A percentile compares a stretch with the other conserved stretches of the same genome.
Conservation (phyloP, 2,113 vertebrate genomes). For the Carassius auratus region DNA sequence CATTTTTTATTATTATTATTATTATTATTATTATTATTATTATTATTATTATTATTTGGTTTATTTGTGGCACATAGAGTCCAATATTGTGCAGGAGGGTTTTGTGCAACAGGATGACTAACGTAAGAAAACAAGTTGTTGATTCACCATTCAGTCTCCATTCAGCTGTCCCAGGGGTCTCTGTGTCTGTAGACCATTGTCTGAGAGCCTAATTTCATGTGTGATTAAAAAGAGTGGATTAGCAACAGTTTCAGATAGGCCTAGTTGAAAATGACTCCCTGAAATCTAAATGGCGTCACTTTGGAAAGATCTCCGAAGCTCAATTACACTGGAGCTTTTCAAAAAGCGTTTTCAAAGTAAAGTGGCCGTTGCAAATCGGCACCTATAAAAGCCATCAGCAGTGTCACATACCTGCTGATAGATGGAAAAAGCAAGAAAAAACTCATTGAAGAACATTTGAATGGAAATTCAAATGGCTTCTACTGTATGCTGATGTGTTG, state of each 20-base stretch:
- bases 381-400: constrained; percentile 31
- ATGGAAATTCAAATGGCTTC: constrained; percentile 12
- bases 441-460: constrained; percentile 40
- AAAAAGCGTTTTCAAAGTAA: constrained; percentile 31
- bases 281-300: constrained; percentile 20
- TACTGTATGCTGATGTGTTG: background rate
- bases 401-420: constrained; percentile 26
- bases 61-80: no score
- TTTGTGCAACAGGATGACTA: no score
- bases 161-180: background rate
- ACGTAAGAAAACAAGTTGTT: constrained; percentile 2
- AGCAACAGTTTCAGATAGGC: constrained; percentile 17
- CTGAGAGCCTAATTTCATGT: constrained; percentile 27
- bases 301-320: constrained; percentile 33
- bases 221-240: constrained; percentile 41
- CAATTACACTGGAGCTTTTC: constrained; percentile 36
- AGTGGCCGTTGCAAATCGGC: constrained; percentile 27
- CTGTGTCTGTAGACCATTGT: no score
- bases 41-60: no score
- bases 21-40: no score
- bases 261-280: constrained; percentile 14
- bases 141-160: constrained; percentile 3
- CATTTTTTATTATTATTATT: no score
- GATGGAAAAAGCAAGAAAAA: constrained; percentile 16
- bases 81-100: no score